Evolutionary conservation across 2,888 invertebrate species (phyloP).

Genomic region (Pterostichus niger): DNA sequence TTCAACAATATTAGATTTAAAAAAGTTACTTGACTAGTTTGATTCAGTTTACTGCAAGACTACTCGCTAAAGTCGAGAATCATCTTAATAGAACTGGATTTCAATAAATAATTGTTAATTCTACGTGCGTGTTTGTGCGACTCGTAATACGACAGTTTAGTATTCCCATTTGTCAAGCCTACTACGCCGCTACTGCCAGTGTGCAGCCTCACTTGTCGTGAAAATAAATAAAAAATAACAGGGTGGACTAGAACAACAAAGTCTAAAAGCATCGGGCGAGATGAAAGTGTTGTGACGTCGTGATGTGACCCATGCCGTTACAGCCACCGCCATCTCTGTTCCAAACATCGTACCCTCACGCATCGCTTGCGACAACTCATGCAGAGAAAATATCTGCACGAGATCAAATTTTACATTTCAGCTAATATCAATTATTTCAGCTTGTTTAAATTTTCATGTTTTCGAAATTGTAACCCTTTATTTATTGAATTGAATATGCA

Average conservation of each 20-base stretch:
- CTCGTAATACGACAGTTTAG: slow-evolving; percentile 42
- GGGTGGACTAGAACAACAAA: slow-evolving; percentile 55
- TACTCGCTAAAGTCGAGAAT: slow-evolving; percentile 1
- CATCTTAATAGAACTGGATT: not conserved
- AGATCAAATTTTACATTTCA: slow-evolving; percentile 61
- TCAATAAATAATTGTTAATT: slow-evolving; percentile 32
- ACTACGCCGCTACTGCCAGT: not conserved
- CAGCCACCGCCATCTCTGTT: not conserved
- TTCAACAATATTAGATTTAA: no score
- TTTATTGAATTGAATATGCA: not conserved
- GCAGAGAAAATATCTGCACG: slow-evolving; percentile 40
- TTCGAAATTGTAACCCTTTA: not conserved
- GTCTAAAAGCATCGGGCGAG: slow-evolving; percentile 55
- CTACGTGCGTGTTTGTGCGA: slow-evolving; percentile 17
- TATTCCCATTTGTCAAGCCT: slow-evolving; percentile 45
- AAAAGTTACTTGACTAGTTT: no score
- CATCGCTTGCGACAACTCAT: slow-evolving; percentile 36
- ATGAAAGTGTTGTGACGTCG: slow-evolving; percentile 32
- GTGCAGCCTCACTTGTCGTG: slow-evolving; percentile 32
- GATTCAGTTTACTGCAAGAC: not conserved
- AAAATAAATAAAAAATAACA: slow-evolving; percentile 63
- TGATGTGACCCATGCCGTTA: not conserved
- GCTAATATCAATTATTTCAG: slow-evolving; percentile 33
- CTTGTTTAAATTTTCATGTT: slow-evolving; percentile 23
- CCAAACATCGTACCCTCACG: not conserved